Conservation (phyloP, 1,140 invertebrate species). For the Sycophila sp. region DNA sequence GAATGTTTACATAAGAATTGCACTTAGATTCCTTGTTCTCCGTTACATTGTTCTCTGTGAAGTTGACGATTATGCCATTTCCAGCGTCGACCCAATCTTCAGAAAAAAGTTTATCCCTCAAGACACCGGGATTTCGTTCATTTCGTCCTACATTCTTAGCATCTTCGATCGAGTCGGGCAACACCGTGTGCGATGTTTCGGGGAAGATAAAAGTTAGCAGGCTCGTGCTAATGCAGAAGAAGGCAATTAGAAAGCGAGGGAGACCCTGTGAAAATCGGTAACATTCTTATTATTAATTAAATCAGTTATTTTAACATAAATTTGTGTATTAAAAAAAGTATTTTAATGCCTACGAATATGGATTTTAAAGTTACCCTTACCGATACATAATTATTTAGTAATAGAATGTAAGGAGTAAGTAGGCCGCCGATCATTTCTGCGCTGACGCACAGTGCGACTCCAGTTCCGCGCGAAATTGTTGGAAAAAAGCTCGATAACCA, state of each 20-base stretch:
- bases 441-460: conserved; percentile 55
- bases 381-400: conserved; percentile 5
- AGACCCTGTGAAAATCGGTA: conserved; percentile 26
- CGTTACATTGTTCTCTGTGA: conserved; percentile 47
- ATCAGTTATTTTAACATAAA: background rate
- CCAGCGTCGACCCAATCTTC: conserved; percentile 59
- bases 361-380: background rate
- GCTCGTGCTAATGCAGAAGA: conserved; percentile 66
- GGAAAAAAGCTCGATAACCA: conserved; percentile 60
- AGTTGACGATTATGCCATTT: conserved; percentile 60
- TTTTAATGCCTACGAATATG: background rate
- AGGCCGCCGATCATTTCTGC: conserved; percentile 56
- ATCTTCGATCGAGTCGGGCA: conserved; percentile 76
- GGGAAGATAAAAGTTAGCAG: conserved; percentile 71
- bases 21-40: background rate
- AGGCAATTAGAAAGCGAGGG: conserved; percentile 34
- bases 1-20: too few species aligned
- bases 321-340: background rate
- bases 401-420: conserved; percentile 53
- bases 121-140: conserved; percentile 40
- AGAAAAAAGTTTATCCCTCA: conserved; percentile 56
- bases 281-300: conserved; percentile 3
- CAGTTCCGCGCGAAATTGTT: conserved; percentile 56
- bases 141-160: conserved; percentile 60
- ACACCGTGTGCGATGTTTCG: conserved; percentile 71